Evolutionary conservation across 2,888 invertebrate genomes (phyloP), one percentile per base, ranked within the genome.

Genomic region (Gymnocheta viridis): DNA sequence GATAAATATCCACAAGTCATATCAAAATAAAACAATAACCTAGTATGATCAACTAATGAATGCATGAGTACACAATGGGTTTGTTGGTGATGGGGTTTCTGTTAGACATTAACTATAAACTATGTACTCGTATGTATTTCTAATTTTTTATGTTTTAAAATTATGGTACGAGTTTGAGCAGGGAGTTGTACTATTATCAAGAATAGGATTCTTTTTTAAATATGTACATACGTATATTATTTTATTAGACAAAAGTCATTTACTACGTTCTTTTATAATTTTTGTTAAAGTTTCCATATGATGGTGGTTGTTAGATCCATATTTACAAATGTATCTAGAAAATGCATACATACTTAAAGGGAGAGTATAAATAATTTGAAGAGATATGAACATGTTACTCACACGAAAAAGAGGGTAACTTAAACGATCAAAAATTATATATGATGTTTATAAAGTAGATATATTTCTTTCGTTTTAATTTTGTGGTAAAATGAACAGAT

Each of bases 1-100:
- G 74, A 81, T 81, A 81, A 81, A 81, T 76, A 76, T 74, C 62
- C 81, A 81, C 67, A 35, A 64, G 73, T 82, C 41, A 78, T 73
- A 78, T 44, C 51, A 60, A 47, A 29, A 49, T 17, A 44, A 19
- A 64, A 54, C 62, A 24, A 7, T 62, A 67, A 22, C 12, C 32
- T 14, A 38, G 41, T 44, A 22, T 73, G 51, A 72, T 51, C 49
- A 44, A 67, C 62, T 54, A 44, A 49, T 47, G 58, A 73, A 76
- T 58, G 70, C 54, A 72, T 58, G 44, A 58, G 41, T 38, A 38
- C 41, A 73, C 72, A 80, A 58, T 51, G 66, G 56, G 29, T 58
- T 70, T 58, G 35, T 24, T 62, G 12, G 22, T 19, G 44, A 72
- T 47, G 49, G 32, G 22, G 62, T 60, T 66, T 58, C 19, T 44